phyloP scores from a whole-genome alignment of 2,113 vertebrate species.

The Dasyurus viverrinus region DNA sequence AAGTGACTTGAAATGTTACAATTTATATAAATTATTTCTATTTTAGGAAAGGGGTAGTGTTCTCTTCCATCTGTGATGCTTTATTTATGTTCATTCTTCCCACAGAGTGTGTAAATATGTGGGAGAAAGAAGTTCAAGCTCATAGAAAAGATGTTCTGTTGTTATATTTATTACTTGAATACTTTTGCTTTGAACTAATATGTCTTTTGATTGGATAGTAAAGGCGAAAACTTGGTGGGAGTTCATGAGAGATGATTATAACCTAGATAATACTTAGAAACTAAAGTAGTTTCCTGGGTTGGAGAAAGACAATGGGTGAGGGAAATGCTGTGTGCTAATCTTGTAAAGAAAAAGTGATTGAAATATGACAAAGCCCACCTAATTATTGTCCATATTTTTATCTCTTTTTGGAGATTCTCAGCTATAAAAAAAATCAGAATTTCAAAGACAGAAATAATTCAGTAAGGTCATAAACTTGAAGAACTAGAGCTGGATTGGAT shows the following conservation, averaged over 20 bases:
- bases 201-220: background rate
- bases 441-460: background rate
- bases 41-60: background rate
- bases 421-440: background rate
- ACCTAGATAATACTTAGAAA: background rate
- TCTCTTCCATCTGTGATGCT: background rate
- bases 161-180: background rate
- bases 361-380: background rate
- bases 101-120: background rate
- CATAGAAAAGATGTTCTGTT: background rate
- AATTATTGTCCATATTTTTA: background rate
- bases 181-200: background rate
- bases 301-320: background rate
- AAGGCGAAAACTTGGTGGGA: background rate
- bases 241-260: background rate
- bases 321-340: background rate
- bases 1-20: background rate
- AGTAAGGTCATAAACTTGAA: background rate
- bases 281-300: background rate
- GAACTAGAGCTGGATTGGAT: background rate
- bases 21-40: background rate
- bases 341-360: background rate
- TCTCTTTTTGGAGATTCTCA: background rate
- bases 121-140: background rate
- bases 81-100: background rate